phyloP scores from a whole-genome alignment of 1,140 invertebrate genomes.

The Metaphire vulgaris region DNA sequence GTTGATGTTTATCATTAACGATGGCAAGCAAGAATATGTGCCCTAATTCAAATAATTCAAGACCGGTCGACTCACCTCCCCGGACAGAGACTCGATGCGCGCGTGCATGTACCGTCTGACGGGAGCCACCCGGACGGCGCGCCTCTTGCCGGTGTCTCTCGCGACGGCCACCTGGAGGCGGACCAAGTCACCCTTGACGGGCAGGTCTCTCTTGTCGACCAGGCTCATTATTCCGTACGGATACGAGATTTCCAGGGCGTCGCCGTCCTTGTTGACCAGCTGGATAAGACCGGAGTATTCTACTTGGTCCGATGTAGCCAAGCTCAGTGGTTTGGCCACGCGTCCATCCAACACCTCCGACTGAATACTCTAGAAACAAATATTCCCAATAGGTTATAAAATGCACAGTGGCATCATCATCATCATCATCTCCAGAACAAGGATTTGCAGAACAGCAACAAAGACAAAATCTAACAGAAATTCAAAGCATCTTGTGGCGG shows the following conservation, averaged over 20 bases:
- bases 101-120: constrained; percentile 73
- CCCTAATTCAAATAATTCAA: no score
- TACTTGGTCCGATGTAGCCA: not conserved
- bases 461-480: no score
- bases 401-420: no score
- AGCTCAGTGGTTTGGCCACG: not conserved
- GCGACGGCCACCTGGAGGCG: constrained; percentile 63
- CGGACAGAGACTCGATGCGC: constrained; percentile 87
- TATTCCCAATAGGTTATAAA: no score
- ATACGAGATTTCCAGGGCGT: constrained; percentile 30
- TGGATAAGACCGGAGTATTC: constrained; percentile 17
- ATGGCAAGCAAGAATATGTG: no score
- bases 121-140: constrained; percentile 79
- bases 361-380: not conserved
- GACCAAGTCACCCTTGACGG: constrained; percentile 74
- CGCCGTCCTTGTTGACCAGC: not conserved
- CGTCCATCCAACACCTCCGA: constrained; percentile 4
- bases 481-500: no score
- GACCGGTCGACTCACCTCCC: constrained; percentile 58
- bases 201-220: constrained; percentile 82
- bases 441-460: no score
- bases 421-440: no score
- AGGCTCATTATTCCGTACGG: constrained; percentile 85
- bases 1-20: no score
- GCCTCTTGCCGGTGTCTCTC: constrained; percentile 40